phyloP scores from a whole-genome alignment of 2,113 vertebrate genomes.

The Sisor rabdophorus region DNA sequence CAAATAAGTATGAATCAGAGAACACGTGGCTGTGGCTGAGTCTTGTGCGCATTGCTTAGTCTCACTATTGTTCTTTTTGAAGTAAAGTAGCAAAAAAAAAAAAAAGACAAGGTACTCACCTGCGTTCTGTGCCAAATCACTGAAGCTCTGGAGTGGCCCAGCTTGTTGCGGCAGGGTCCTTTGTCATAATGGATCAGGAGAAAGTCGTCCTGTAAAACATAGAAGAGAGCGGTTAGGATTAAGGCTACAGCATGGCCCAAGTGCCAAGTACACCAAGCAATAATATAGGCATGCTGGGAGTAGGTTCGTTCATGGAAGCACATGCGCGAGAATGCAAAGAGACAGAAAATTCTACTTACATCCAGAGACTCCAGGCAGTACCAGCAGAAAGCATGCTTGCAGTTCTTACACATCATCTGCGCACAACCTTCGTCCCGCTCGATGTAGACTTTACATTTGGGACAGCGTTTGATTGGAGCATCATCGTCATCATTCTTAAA shows the following conservation, averaged over 20 bases:
- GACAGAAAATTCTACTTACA: constrained; percentile 82
- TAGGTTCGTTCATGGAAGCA: neutral
- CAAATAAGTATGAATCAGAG: neutral
- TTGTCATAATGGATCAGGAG: constrained; percentile 98
- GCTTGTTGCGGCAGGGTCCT: constrained; percentile 96
- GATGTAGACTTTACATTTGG: constrained; percentile 98
- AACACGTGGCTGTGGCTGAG: neutral
- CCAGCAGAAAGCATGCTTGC: constrained; percentile 99
- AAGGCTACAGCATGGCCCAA: neutral
- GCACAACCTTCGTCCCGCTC: constrained; percentile 96
- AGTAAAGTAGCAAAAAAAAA: neutral
- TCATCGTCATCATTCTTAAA: constrained; percentile 87
- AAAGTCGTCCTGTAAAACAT: constrained; percentile 84
- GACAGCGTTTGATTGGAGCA: constrained; percentile 94
- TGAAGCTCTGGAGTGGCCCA: constrained; percentile 95
- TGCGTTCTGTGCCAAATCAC: constrained; percentile 99
- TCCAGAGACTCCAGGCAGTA: constrained; percentile 97
- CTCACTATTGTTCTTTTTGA: neutral
- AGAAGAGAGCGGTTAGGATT: constrained; percentile 20
- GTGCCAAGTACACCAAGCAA: constrained; percentile 8
- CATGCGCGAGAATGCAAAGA: neutral
- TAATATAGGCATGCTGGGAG: neutral
- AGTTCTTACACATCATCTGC: constrained; percentile 99
- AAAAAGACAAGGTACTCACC: constrained; percentile 64
- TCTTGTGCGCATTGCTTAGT: constrained; percentile 8